Evolutionary conservation across 2,113 vertebrate genomes (phyloP).

Genomic region (Pollimyrus isidori): DNA sequence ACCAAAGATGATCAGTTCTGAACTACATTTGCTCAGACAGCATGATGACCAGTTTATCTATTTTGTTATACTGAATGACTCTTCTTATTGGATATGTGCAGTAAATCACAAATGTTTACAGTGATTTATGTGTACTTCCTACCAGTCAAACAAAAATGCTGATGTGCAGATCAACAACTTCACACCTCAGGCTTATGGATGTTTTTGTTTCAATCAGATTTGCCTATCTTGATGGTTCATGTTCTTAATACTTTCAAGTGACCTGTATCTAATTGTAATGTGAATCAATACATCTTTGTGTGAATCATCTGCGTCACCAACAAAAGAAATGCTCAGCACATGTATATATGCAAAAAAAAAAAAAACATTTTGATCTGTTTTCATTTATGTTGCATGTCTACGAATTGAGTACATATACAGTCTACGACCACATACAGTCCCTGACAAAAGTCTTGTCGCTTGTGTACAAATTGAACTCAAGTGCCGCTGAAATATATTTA

Average conservation of each 20-base stretch:
- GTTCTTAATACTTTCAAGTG: background rate
- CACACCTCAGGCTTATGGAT: background rate
- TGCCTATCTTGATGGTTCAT: background rate
- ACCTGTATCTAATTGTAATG: background rate
- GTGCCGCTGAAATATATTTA: too few relatives aligned
- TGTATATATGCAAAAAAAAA: background rate
- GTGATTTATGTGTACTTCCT: slow-evolving; percentile 38
- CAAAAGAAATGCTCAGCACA: background rate
- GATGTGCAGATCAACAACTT: background rate
- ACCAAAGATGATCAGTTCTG: background rate
- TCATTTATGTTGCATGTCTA: background rate
- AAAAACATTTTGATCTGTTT: background rate
- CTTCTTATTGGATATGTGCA: slow-evolving; percentile 21
- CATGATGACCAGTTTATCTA: background rate
- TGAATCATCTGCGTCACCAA: background rate
- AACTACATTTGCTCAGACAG: background rate
- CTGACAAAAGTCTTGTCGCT: too few relatives aligned
- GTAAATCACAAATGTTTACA: slow-evolving; percentile 43
- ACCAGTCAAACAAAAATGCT: background rate
- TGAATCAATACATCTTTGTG: background rate
- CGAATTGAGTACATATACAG: background rate
- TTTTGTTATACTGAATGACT: slow-evolving; percentile 26
- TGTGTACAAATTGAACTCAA: too few relatives aligned
- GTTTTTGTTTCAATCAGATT: background rate
- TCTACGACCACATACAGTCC: background rate